These are phyloP conservation scores for Ariolimax columbianus DNA, from an alignment of 2,888 invertebrate genomes.

Conservation along the genomic window DNA sequence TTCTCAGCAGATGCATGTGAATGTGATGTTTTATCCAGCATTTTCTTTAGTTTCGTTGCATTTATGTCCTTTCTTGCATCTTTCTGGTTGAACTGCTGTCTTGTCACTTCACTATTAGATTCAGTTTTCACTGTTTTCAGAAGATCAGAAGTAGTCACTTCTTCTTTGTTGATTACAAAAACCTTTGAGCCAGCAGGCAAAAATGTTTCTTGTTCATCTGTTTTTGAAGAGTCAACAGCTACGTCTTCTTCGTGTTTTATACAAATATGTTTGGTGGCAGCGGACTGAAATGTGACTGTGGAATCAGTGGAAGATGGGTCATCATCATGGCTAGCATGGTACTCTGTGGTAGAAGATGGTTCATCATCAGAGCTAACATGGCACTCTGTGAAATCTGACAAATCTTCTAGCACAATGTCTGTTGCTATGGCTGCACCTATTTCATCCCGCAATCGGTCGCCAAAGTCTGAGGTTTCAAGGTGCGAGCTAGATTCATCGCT, in stretches of 20 bases:
- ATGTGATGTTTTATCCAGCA: not conserved
- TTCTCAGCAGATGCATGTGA: not conserved
- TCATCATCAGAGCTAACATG: not conserved
- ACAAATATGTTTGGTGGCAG: not conserved
- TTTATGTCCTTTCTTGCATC: not conserved
- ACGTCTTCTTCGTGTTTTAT: not conserved
- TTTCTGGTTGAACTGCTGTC: too few species aligned
- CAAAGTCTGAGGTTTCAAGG: slow-evolving; percentile 46
- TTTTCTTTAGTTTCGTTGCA: not conserved
- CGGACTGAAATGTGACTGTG: not conserved
- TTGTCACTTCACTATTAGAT: too few species aligned
- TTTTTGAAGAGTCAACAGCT: not conserved
- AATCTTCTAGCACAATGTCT: slow-evolving; percentile 54
- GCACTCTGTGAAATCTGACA: slow-evolving; percentile 39
- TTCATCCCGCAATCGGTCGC: slow-evolving; percentile 40
- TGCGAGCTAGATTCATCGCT: slow-evolving; percentile 25
- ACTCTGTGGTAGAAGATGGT: too few species aligned
- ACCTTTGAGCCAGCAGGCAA: too few species aligned
- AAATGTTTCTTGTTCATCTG: not conserved
- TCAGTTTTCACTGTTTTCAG: too few species aligned
- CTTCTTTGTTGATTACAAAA: too few species aligned
- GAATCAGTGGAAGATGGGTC: not conserved
- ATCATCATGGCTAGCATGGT: too few species aligned
- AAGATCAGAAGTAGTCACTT: too few species aligned
- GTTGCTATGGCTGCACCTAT: slow-evolving; percentile 51